Conservation (phyloP, 2,113 vertebrate genomes). For the Onychostruthus taczanowskii region DNA sequence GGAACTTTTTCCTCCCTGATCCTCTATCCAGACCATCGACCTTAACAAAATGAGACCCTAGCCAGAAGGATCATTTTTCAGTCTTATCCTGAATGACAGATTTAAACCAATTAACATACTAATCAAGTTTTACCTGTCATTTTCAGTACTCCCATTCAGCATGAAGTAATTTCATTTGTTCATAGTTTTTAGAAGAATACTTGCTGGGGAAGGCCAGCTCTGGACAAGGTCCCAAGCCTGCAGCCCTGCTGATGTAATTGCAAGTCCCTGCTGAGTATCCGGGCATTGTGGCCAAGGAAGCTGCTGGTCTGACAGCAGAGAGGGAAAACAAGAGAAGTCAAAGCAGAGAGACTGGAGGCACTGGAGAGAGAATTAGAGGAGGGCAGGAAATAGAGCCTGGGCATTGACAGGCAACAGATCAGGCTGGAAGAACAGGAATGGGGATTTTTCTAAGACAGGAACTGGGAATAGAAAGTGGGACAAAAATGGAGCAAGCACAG, state of each 20-base stretch:
- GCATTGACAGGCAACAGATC: neutral
- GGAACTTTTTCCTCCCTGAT: neutral
- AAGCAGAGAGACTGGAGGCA: neutral
- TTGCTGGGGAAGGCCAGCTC: neutral
- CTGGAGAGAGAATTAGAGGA: neutral
- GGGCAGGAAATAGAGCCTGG: neutral
- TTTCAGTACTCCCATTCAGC: neutral
- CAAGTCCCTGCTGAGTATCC: neutral
- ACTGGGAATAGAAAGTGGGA: neutral
- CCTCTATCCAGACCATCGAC: neutral
- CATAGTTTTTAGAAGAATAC: neutral
- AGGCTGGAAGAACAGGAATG: neutral
- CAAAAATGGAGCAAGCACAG: neutral
- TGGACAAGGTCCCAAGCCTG: neutral
- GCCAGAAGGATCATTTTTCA: neutral
- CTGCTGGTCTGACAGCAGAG: neutral
- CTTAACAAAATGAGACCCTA: neutral
- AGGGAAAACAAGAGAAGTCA: neutral
- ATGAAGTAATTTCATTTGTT: neutral
- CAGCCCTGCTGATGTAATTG: neutral
- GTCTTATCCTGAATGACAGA: neutral
- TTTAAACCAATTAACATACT: neutral
- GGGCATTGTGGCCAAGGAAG: rapidly evolving
- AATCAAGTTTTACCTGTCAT: neutral
- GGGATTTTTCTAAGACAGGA: neutral